These are phyloP conservation scores for Lypha dubia DNA, from an alignment of 2,888 invertebrate genomes.

Conservation along the genomic window DNA sequence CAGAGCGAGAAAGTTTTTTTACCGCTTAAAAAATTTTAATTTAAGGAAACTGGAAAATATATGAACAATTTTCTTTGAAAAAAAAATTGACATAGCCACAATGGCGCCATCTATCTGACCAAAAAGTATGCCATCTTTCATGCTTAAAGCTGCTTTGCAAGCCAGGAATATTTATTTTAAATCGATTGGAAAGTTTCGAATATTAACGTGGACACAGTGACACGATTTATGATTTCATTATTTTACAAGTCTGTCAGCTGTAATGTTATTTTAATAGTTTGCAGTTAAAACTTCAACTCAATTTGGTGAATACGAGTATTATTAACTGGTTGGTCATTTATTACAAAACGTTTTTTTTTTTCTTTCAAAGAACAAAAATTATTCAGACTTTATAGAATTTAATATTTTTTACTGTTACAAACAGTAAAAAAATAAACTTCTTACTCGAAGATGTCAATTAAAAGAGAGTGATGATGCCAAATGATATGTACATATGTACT, in stretches of 20 bases:
- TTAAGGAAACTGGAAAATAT: too few relatives aligned
- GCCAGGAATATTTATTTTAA: too few relatives aligned
- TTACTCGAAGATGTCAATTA: neutral
- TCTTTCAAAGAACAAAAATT: neutral
- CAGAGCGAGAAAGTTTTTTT: too few relatives aligned
- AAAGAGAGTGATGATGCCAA: neutral
- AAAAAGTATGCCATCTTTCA: too few relatives aligned
- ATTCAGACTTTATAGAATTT: neutral
- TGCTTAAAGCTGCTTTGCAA: too few relatives aligned
- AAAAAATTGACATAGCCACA: too few relatives aligned
- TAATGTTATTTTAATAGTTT: constrained; percentile 5
- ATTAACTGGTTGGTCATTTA: neutral
- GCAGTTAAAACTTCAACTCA: neutral
- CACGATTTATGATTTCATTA: neutral
- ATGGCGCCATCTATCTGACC: too few relatives aligned
- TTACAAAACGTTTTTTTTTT: neutral
- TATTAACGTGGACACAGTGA: too few relatives aligned
- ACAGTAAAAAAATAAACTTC: neutral
- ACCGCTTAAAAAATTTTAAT: too few relatives aligned
- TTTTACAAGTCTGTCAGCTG: constrained; percentile 3
- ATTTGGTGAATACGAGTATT: constrained; percentile 1
- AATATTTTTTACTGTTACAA: neutral
- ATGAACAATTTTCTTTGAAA: too few relatives aligned
- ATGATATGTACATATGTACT: neutral
- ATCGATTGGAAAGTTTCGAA: too few relatives aligned